Percentiles rank a stretch among this genome's conserved stretches.
These are phyloP conservation scores for Strix occidentalis DNA, from an alignment of 2,797 vertebrate genomes.

Conservation along the genomic window DNA sequence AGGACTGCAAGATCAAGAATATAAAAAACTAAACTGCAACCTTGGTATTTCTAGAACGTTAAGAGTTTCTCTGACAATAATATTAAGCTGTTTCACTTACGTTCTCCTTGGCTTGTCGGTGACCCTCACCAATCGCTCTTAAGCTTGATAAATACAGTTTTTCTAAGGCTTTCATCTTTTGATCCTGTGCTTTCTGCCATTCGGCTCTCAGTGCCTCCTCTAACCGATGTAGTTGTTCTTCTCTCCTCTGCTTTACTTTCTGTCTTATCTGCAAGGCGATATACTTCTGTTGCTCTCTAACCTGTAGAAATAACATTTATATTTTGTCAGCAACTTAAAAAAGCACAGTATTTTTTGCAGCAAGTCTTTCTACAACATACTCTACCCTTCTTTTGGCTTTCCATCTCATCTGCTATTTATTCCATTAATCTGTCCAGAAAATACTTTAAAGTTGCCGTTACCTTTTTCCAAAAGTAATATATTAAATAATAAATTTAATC, in stretches of 20 bases:
- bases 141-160: constrained; percentile 84
- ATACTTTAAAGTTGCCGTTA: neutral
- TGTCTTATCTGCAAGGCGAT: constrained; percentile 85
- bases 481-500: neutral
- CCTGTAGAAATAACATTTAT: constrained; percentile 72
- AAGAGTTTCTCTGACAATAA: neutral
- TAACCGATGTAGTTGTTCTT: constrained; percentile 80
- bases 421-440: neutral
- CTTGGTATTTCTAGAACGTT: neutral
- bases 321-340: neutral
- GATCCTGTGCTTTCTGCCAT: constrained; percentile 83
- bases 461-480: neutral
- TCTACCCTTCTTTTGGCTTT: neutral
- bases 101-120: constrained; percentile 87
- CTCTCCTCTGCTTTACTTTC: constrained; percentile 83
- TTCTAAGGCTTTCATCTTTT: constrained; percentile 83
- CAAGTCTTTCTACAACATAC: neutral
- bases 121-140: constrained; percentile 83
- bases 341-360: neutral
- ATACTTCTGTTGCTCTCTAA: constrained; percentile 89
- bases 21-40: neutral
- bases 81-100: constrained; percentile 72
- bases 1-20: neutral
- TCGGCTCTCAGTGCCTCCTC: constrained; percentile 79
- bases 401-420: neutral